Evolutionary conservation across 1,140 invertebrate genomes (phyloP), one percentile per base, ranked within the genome.

Genomic region (Drosophila truncata): DNA sequence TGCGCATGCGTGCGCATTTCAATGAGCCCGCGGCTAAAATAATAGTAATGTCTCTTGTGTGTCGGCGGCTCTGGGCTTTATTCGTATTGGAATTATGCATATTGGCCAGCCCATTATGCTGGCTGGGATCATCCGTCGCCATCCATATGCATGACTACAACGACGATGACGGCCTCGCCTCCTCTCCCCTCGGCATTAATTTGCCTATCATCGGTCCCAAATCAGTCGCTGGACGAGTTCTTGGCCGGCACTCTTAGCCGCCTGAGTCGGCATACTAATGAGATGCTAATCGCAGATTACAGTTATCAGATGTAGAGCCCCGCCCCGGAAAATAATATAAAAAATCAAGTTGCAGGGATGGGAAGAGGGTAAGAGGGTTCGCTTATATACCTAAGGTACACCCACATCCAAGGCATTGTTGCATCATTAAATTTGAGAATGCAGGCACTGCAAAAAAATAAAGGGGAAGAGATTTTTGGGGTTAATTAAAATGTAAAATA

Each of bases 1-100:
- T 63, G 80, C 80, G 84, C 84, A 88, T 88, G 84, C 84, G 84
- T 79, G 49, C 73, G 84, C 84, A 87, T 87, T 80, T 84, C 64
- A 88, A 87, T 87, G 69, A 78, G 84, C 33, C 39, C n/a, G 62
- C 27, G 31, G 42, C 58, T 25, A 11, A 58, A 37, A 47, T 37
- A 55, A 39, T 70, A 35, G 10, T 31, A 29, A 29, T 64, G 54
- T 55, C n/a, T 23, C 33, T 35, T 27, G 27, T 27, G 27, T 27
- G 29, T 33, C n/a, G 57, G 11, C 10, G 35, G 27, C 18, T n/a
- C 25, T 10, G 60, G 25, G 25, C 37, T 25, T 16, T 14, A 14
- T 54, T 54, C 39, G 14, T 46, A 16, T 55, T 11, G 41, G 23
- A 47, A 66, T 44, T 55, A 76, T 60, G 54, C 62, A 77, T 77